Evolutionary conservation across 2,113 vertebrate genomes (phyloP), one percentile per base, ranked within the genome.

Genomic region (Eira barbara): DNA sequence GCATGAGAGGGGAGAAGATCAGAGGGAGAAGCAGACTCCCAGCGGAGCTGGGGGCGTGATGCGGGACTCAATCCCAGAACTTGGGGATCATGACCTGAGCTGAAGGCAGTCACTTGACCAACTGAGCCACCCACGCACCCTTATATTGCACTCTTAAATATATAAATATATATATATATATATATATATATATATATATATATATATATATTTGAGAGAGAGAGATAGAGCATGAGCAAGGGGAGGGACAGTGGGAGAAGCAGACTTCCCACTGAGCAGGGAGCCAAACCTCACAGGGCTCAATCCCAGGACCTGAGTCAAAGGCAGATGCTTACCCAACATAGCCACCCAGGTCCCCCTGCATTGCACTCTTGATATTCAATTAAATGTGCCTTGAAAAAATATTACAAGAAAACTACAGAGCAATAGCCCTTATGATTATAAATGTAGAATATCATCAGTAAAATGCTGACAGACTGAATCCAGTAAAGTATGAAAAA

Each of bases 351-450:
- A 67, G 31, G 31, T 6, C 15, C 14, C 15, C 65, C 31, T 99
- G 98, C 99, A 98, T 97, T 98, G 67, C 97, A 98, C 94, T 98
- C 97, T 95, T 98, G 92, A 94, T 98, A 98, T 98, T 99, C 97
- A 98, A 98, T 97, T 97, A 95, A 98, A 98, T 99, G 98, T 99
- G 98, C 99, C 98, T 99, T 98, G 98, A 98, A 98, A 69, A 76
- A 76, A 76, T 63, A 67, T 67, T 76, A 29, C 39, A 79, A 36
- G 29, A 61, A 91, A 81, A 45, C 6, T 61, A 47, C 7, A 89
- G 39, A 67, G 4, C 13, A 78, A 59, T 78, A 59, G 36, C 25
- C 8, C 3, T 65, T 63, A 81, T 69, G 27, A 39, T 36, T 69
- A 78, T 6, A 83, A 23, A 27, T 65, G 6, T 2, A 82, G 20